Base-by-base conservation (phyloP, 2,888 invertebrate genomes). In the Phortica okadai region DNA sequence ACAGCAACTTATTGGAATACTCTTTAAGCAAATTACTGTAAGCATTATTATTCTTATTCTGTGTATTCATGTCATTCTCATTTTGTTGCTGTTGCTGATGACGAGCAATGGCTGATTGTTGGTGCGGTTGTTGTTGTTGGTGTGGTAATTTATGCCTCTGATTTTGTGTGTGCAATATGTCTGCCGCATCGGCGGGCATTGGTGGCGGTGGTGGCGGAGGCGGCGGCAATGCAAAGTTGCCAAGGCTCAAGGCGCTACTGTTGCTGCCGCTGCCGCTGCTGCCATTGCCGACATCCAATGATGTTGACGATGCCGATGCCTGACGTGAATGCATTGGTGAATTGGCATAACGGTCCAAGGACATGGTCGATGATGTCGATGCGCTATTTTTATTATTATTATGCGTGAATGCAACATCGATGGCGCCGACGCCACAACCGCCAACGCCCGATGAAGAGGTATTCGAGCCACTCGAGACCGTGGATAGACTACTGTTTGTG, bases 1-100 rank as follows among this genome's bases (percentile, higher is more conserved):
- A 80, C 74, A 75, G 85, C 79, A 89, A 84, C 82, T 89, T 89
- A 81, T 88, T 86, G 82, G 91, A 88, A 86, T 88, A 90, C 84
- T 90, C 89, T 86, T 91, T 90, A 78, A 90, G 83, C 81, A 90
- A 88, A 80, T 91, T 90, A 86, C 88, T 90, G 84, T 90, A 90
- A 81, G 88, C 88, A 84, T 87, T 88, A 82, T 85, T 82, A 82
- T 85, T 84, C 82, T 90, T 89, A 81, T 91, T 91, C 80, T 90
- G 90, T 77, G 85, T 87, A 83, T 90, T 91, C 90, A 90, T 89
- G 82, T 91, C 90, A 82, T 90, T 90, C 84, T 91, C 90, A 83
- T 90, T 90, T 81, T 89, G 89, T 78, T 88, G 84, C 77, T 88
- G 84, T 33, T 74, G 78, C 75, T 69, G 74, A 74, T 78, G 80